Evolutionary conservation across 2,113 vertebrate genomes (phyloP), one percentile per base, ranked within the genome.

Genomic region (Macquaria ambigua): DNA sequence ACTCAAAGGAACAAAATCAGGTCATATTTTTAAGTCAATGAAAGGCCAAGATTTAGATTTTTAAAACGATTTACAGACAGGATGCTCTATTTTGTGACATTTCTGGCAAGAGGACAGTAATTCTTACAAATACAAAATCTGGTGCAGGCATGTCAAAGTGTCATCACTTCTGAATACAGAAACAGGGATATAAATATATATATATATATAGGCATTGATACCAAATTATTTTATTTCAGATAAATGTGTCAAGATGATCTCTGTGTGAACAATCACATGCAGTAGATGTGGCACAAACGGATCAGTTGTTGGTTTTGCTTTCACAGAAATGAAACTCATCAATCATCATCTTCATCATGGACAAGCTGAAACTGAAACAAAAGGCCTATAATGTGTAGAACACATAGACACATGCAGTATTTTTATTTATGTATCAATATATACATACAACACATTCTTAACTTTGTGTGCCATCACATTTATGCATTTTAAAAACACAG

Each of bases 321-420:
- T 56, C 50, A 41, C 50, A 70, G 58, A 86, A 88, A 81, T 81
- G 79, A 85, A 83, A 85, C 69, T 50, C 1, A 53, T 1, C 37
- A 37, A 53, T 1, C 37, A 37, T 39, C 39, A 39, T 39, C 39
- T 5, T 8, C 39, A 39, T 8, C 39, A 39, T 39, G 34, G 34
- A 34, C 34, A 34, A 34, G 34, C 3, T 34, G 4, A 34, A 34
- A 34, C 34, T 4, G 34, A 34, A 34, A 34, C 34, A 34, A 34
- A 34, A 34, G 34, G 34, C 34, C 34, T 34, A 34, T 34, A 34
- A 28, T 15, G 8, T 43, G 18, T 4, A 14, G 31, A 23, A 20
- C 23, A 73, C 3, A 66, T 1, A 50, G 11, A 41, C 6, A 18
- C 18, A 39, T 34, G 5, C 12, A 58, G 37, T 53, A 14, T 67